Evolutionary conservation across 2,797 vertebrate genomes (phyloP).

Genomic region (Malacoraja senta): DNA sequence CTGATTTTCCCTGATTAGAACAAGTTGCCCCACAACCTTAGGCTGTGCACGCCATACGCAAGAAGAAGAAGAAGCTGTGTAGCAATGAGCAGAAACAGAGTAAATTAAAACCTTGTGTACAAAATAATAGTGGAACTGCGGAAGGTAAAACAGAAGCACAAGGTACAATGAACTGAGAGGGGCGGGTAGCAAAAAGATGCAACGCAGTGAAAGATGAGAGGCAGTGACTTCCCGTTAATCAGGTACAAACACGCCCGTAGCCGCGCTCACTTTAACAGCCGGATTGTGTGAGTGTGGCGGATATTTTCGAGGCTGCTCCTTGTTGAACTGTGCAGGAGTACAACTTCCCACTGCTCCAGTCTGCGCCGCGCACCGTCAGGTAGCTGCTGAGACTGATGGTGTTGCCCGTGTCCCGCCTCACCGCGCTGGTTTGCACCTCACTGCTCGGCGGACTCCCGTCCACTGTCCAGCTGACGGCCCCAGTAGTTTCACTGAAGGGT

Average conservation of each 20-base stretch:
- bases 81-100: not conserved
- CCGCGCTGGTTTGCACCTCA: not conserved
- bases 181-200: not conserved
- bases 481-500: too few relatives aligned
- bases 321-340: too few relatives aligned
- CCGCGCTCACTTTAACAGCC: not conserved
- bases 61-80: not conserved
- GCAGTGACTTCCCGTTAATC: too few relatives aligned
- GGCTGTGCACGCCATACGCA: too few relatives aligned
- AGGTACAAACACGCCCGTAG: not conserved
- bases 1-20: too few relatives aligned
- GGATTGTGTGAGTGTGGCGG: not conserved
- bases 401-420: not conserved
- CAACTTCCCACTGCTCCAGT: too few relatives aligned
- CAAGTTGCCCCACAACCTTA: too few relatives aligned
- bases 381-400: conserved; percentile 10
- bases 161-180: not conserved
- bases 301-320: not conserved
- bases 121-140: not conserved
- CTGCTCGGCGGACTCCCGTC: not conserved
- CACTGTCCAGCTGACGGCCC: not conserved
- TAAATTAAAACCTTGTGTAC: not conserved
- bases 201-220: not conserved
- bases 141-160: not conserved
- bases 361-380: not conserved